A percentile compares a stretch with the other conserved stretches of the same genome.
These are phyloP conservation scores for Periparus ater DNA, from an alignment of 2,797 vertebrate genomes.

Conservation along the genomic window DNA sequence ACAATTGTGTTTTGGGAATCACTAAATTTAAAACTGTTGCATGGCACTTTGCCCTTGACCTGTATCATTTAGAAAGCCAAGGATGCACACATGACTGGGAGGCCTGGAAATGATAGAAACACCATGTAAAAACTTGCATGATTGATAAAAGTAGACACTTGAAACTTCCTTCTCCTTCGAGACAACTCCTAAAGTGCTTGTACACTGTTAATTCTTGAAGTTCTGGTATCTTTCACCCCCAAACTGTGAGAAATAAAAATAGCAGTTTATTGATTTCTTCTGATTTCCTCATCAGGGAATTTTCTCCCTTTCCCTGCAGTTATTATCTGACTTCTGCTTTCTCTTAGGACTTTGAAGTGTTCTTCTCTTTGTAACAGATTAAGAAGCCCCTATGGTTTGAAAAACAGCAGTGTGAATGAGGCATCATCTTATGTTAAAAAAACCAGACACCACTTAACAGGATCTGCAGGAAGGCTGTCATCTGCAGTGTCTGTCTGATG, in stretches of 20 bases:
- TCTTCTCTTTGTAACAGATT: not conserved
- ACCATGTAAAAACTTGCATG: not conserved
- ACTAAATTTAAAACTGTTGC: constrained; percentile 28
- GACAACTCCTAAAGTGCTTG: not conserved
- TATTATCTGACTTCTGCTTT: not conserved
- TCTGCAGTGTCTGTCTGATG: not conserved
- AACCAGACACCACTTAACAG: not conserved
- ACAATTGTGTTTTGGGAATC: constrained; percentile 18
- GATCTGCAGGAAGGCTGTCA: not conserved
- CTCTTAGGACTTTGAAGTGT: not conserved
- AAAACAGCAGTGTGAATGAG: not conserved
- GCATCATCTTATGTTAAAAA: not conserved
- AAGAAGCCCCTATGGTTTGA: not conserved
- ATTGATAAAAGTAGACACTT: not conserved
- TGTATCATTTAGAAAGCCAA: not conserved
- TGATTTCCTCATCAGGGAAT: not conserved
- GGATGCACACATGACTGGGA: not conserved
- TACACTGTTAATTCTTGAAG: not conserved
- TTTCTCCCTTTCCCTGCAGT: not conserved
- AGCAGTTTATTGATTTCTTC: not conserved
- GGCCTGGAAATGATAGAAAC: not conserved
- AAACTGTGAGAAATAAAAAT: not conserved
- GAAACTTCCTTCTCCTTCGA: not conserved
- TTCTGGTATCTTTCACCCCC: not conserved
- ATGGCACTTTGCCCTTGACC: constrained; percentile 31